Conservation (phyloP, 2,888 invertebrate species). For the Monoplex corrugatus region DNA sequence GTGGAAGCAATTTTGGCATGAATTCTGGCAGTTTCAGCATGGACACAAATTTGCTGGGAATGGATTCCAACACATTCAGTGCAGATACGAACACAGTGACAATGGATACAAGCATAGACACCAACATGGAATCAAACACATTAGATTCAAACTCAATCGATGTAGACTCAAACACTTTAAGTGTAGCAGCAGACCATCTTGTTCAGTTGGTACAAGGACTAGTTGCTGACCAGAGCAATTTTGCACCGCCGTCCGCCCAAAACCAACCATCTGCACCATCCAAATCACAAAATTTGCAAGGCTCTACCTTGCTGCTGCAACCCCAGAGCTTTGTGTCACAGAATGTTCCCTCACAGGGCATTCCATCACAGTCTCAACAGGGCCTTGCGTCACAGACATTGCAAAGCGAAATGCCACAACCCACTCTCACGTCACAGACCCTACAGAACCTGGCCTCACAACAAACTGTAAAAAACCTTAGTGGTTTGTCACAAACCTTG, state of each 20-base stretch:
- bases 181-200: not conserved
- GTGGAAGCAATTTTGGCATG: not conserved
- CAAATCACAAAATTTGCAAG: not conserved
- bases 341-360: not conserved
- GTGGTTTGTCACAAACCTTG: too few relatives aligned
- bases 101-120: too few relatives aligned
- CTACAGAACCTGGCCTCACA: too few relatives aligned
- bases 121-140: not conserved
- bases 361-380: not conserved
- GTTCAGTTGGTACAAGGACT: slow-evolving; percentile 5
- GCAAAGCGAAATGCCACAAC: too few relatives aligned
- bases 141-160: not conserved
- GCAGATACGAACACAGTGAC: not conserved
- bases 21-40: not conserved
- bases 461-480: too few relatives aligned
- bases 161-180: not conserved
- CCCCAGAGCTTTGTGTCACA: not conserved
- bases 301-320: not conserved
- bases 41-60: not conserved
- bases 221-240: not conserved
- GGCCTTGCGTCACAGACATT: not conserved
- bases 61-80: not conserved
- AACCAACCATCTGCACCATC: not conserved
- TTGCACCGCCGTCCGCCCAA: not conserved
- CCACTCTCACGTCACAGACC: too few relatives aligned